Evolutionary conservation across 2,113 vertebrate genomes (phyloP).

Genomic region (Psephotus haematonotus): DNA sequence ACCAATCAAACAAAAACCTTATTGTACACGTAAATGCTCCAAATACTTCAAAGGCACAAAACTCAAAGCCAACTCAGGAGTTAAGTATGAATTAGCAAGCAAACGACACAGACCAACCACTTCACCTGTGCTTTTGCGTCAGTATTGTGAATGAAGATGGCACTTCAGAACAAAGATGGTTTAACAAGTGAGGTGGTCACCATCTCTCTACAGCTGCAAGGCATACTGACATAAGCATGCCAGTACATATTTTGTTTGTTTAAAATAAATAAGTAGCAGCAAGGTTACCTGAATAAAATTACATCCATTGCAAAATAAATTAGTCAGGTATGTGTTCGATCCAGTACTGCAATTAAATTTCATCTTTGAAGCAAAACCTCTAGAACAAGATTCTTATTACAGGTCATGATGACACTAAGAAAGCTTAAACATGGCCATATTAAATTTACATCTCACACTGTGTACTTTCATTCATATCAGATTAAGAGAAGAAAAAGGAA

Average conservation of each 20-base stretch:
- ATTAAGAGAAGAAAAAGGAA: neutral
- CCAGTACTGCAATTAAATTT: neutral
- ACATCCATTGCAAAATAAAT: neutral
- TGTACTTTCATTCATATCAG: neutral
- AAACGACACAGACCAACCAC: neutral
- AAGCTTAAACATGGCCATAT: neutral
- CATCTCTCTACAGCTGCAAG: neutral
- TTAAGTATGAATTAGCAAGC: neutral
- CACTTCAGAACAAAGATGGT: neutral
- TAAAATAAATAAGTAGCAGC: neutral
- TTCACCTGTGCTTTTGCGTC: neutral
- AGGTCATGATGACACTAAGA: neutral
- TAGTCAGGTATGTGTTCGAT: neutral
- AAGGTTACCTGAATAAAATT: neutral
- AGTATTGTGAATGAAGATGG: neutral
- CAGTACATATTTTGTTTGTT: too few relatives aligned
- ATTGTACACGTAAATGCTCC: neutral
- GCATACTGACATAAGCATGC: neutral
- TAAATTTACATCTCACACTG: neutral
- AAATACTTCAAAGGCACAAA: neutral
- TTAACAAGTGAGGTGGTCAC: neutral
- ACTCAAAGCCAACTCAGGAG: neutral
- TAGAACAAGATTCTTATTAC: neutral
- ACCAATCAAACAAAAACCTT: neutral
- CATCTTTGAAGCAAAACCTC: neutral